Percentiles rank a stretch among this genome's conserved stretches.
Evolutionary conservation across 92 coral and sea anemone genomes (phyloP).

Genomic region (Virgularia gustaviana): DNA sequence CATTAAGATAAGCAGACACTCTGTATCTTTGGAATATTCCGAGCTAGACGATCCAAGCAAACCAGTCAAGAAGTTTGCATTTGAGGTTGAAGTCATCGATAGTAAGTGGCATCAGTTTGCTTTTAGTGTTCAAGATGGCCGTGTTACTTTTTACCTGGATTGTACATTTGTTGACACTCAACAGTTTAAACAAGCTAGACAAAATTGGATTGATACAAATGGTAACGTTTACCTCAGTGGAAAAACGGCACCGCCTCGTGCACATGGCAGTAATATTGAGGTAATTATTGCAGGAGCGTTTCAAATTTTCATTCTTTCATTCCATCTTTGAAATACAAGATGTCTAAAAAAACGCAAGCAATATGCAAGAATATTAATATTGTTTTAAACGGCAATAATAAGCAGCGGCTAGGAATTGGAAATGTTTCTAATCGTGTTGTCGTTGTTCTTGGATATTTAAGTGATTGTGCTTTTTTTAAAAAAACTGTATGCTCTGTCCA

Average conservation of each 20-base stretch:
- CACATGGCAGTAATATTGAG: background rate
- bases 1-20: constrained; percentile 11
- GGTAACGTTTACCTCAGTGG: constrained; percentile 19
- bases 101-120: constrained; percentile 79
- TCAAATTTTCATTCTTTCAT: no score
- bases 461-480: no score
- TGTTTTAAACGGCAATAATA: no score
- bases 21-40: constrained; percentile 17
- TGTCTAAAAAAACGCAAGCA: no score
- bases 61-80: constrained; percentile 36
- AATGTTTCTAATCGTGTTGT: no score
- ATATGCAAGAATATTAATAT: no score
- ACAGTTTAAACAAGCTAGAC: background rate
- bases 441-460: no score
- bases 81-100: constrained; percentile 59
- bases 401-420: no score
- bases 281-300: constrained; percentile 2
- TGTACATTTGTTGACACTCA: constrained; percentile 70
- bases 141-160: constrained; percentile 69
- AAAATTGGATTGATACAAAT: background rate
- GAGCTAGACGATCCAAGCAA: background rate
- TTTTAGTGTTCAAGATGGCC: constrained; percentile 64
- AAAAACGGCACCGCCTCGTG: background rate
- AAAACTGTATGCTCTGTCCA: no score
- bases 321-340: no score